A percentile compares a stretch with the other conserved stretches of the same genome.
Conservation (phyloP, 2,797 vertebrate species). For the Sciaenops ocellatus region DNA sequence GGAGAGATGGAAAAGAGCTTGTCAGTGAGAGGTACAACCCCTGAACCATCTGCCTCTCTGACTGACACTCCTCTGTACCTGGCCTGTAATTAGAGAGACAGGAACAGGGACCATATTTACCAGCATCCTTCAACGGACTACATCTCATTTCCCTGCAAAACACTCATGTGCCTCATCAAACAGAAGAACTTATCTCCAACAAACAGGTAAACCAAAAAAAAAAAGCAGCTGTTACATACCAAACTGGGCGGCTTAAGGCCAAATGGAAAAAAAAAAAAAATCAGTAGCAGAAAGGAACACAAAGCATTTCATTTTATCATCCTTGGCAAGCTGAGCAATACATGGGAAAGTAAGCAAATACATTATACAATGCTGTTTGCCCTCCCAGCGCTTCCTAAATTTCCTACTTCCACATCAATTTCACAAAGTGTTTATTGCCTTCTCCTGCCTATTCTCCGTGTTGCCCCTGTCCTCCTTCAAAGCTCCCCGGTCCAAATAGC, state of each 20-base stretch:
- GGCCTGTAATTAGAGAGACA: constrained; percentile 59
- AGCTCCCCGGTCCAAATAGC: constrained; percentile 33
- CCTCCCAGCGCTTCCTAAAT: constrained; percentile 47
- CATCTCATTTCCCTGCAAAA: constrained; percentile 43
- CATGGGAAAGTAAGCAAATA: constrained; percentile 53
- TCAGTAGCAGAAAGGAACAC: constrained; percentile 41
- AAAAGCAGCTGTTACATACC: constrained; percentile 4
- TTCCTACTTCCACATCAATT: constrained; percentile 62
- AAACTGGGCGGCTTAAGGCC: constrained; percentile 26
- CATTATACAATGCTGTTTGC: constrained; percentile 45
- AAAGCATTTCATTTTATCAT: constrained; percentile 51
- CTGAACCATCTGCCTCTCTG: constrained; percentile 29
- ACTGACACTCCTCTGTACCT: constrained; percentile 45
- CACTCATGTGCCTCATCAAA: constrained; percentile 38
- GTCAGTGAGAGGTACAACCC: constrained; percentile 28
- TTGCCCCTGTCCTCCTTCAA: constrained; percentile 32
- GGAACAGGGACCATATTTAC: constrained; percentile 24
- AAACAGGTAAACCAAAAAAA: constrained; percentile 36
- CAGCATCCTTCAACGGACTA: constrained; percentile 7
- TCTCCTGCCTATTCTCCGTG: constrained; percentile 29
- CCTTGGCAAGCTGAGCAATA: constrained; percentile 29
- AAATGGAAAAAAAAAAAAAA: constrained; percentile 25
- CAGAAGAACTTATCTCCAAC: constrained; percentile 35
- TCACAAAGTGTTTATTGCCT: constrained; percentile 65
- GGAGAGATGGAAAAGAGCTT: constrained; percentile 23